Percentiles rank a stretch among this genome's conserved stretches.
Evolutionary conservation across 2,797 vertebrate species (phyloP).

Genomic region (Propithecus deckenii): DNA sequence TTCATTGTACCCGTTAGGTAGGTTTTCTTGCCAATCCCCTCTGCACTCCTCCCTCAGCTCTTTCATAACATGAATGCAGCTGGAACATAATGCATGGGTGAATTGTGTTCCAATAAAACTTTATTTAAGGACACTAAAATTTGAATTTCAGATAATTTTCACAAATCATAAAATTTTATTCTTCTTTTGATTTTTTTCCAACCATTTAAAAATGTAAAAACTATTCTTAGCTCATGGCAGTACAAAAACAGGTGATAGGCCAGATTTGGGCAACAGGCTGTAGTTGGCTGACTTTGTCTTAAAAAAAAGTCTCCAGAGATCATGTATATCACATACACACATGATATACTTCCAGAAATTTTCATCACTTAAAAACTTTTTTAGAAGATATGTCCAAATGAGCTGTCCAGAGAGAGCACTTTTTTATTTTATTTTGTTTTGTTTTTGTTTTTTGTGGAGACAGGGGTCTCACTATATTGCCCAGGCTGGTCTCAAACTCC

Average conservation of each 20-base stretch:
- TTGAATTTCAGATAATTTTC: slow-evolving; percentile 18
- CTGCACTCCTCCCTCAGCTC: neutral
- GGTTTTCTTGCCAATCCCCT: no score
- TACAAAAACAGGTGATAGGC: neutral
- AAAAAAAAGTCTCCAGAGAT: neutral
- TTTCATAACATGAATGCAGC: neutral
- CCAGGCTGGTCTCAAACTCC: no score
- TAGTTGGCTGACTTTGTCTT: neutral
- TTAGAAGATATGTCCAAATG: no score
- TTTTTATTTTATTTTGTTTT: no score
- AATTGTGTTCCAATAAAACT: neutral
- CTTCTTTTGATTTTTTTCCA: neutral
- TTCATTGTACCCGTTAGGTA: no score
- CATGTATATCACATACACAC: neutral
- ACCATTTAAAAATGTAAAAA: neutral
- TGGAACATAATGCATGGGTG: neutral
- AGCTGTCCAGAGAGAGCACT: no score
- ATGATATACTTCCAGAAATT: neutral
- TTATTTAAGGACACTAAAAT: neutral
- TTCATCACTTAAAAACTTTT: neutral
- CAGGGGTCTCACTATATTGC: no score
- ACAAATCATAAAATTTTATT: neutral
- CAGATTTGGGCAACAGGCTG: neutral
- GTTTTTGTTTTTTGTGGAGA: no score
- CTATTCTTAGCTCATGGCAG: neutral